Base-by-base conservation (phyloP, 2,888 invertebrate species). In the Aphodius granarius region DNA sequence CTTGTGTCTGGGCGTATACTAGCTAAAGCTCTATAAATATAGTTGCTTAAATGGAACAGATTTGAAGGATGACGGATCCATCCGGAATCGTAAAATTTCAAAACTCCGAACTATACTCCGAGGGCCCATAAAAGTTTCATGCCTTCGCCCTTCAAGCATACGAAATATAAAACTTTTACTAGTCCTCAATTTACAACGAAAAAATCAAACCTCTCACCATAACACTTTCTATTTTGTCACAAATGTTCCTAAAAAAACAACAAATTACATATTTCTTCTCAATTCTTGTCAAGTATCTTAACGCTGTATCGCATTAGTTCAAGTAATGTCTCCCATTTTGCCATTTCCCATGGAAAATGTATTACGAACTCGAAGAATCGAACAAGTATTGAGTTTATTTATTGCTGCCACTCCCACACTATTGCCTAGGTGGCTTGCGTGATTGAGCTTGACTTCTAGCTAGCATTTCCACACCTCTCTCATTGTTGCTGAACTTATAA, bases 21-120 rank as follows among this genome's bases (percentile, higher is more conserved):
- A 21, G 73, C 76, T 73, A 76, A 76, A 76, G 73, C 76, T 73
- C 78, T 73, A 70, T 77, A 79, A 79, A 80, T 79, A 80, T 79
- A 79, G 77, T 77, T 73, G 78, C 75, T 76, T 79, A 78, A 80
- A 78, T 77, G 78, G 76, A 77, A 79, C 77, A 78, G 76, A 80
- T 79, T 79, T 78, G 78, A 80, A 78, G 76, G 75, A 76, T 75
- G 76, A 75, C 76, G 71, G 73, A 72, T 43, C 2, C 43, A 43
- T 23, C 76, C 73, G 73, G 68, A 79, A 78, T 74, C 76, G 75
- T 76, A 77, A 75, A 75, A 75, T 74, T 77, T 76, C 76, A 74
- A 74, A 78, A 78, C 77, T 78, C 73, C 64, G 63, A 78, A 80
- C 74, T 79, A 76, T 75, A 79, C 79, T 78, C 79, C 72, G 66